Base-by-base conservation (phyloP, 2,113 vertebrate species). In the Xenopus borealis region DNA sequence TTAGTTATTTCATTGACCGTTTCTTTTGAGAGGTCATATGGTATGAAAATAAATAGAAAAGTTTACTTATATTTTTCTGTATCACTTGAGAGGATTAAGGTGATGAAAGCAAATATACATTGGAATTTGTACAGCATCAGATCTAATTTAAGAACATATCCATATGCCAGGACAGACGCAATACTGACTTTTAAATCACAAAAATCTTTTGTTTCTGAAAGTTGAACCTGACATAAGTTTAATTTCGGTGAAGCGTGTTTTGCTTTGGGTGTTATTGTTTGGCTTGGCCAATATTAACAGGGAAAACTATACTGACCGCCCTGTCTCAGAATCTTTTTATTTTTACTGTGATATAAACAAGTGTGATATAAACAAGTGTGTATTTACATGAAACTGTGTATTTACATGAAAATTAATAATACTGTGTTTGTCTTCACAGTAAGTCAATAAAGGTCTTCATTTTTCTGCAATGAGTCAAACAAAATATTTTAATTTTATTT, bases 181-280 rank as follows among this genome's bases (percentile, higher is more conserved):
- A 27, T 27, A 86, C 89, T 90, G 87, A 88, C 88, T 91, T 90
- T 83, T 87, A 84, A 88, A 88, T 89, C 82, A 92, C 88, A 91
- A 85, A 87, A 87, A 90, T 86, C 86, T 89, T 90, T 91, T 93
- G 88, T 91, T 87, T 88, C 79, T 69, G 76, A 69, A 84, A 84
- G 85, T 81, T 92, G 87, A 88, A 86, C 78, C 23, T 81, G 86
- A 90, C 84, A 86, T 77, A 88, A 89, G 88, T 88, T 88, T 81
- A 83, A 85, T 88, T 88, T 88, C 90, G 90, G 84, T 83, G 87
- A 83, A 88, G 88, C 86, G 85, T 92, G 88, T 91, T 92, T 90
- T 88, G 89, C 89, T 92, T 89, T 90, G 87, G 87, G 87, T 91
- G 89, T 91, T 86, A 87, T 89, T 91, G 88, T 92, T 92, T 93